Evolutionary conservation across 2,113 vertebrate species (phyloP), one percentile per base, ranked within the genome.

Genomic region (Amia ocellicauda): DNA sequence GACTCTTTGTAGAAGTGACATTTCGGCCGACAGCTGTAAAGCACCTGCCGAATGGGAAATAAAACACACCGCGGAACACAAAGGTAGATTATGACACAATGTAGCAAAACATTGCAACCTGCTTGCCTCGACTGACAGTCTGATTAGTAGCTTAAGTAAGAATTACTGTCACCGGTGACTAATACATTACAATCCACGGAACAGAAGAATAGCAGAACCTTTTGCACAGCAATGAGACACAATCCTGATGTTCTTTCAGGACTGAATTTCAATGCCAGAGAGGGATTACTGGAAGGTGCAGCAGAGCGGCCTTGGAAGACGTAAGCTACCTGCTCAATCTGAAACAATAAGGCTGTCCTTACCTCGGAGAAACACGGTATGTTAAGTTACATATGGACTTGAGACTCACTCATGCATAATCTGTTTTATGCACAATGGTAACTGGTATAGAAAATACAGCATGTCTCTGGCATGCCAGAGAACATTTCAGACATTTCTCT

Each of bases 361-460:
- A n/a, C 53, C n/a, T 23, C 22, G 9, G 36, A 22, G 43, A 29
- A 13, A 36, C 7, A 23, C 7, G 22, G 36, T 16, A 16, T 40
- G 26, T 59, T 24, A 43, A 40, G 24, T 23, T 9, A 4, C 62
- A 14, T 9, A n/a, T 23, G 26, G 19, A 41, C 7, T 3, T 27
- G 11, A 24, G 20, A 28, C 4, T 24, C 54, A 10, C 57, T 40
- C 57, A 23, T 42, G 57, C n/a, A 40, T 59, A 59, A 31, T 23
- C 50, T 51, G 50, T 62, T n/a, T 62, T 62, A 62, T 36, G 50
- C 26, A 22, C 47, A 13, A 13, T 28, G 19, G n/a, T 22, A 19
- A 49, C 19, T 40, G 2, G 29, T 7, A 8, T n/a, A 49, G 29
- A 26, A 22, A 20, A 53, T 14, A 16, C 20, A 52, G 5, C 13